Base-by-base conservation (phyloP, 2,888 invertebrate genomes). In the Bellardia pandia region DNA sequence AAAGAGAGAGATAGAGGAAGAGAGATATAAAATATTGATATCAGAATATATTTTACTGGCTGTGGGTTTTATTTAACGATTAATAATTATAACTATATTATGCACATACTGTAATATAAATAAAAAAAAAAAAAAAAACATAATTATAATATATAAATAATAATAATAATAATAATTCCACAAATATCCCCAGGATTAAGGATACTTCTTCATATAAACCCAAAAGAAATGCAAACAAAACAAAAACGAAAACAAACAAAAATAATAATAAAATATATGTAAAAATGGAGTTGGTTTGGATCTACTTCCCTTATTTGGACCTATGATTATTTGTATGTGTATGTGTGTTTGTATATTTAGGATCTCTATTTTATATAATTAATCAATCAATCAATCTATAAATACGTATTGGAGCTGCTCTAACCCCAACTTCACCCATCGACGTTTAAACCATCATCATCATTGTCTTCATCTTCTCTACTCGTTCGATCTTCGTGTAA, bases 391-490 rank as follows among this genome's bases (percentile, higher is more conserved):
- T 71, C 3, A 56, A 64, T 72, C 4, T 23, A 23, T 23, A 23
- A 3, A 64, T 78, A 72, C 72, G 14, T 78, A 79, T 79, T 79
- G 85, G 80, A 85, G 85, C 85, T 75, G 85, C 68, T 77, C 56
- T 85, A 85, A 80, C 75, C 68, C 62, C 42, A 58, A 33, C 72
- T 75, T 76, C 76, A 76, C 45, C 79, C 69, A 78, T 58, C 79
- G 58, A 80, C 80, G 80, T 68, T 82, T 64, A 77, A 64, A 75
- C 58, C 87, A 78, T 72, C 86, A 76, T 85, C 75, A 69, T 76
- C 86, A 79, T 86, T 85, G 83, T 75, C 85, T 72, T 87, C 74
- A 79, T 86, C 74, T 37, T 85, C 83, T 48, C 83, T 48, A 60
- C 45, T 76, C 72, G 80, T 76, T 72, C 56, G 75, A 74, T 33